A percentile compares a stretch with the other conserved stretches of the same genome.
Evolutionary conservation across 1,140 invertebrate genomes (phyloP).

Genomic region (Antheraea mylitta): DNA sequence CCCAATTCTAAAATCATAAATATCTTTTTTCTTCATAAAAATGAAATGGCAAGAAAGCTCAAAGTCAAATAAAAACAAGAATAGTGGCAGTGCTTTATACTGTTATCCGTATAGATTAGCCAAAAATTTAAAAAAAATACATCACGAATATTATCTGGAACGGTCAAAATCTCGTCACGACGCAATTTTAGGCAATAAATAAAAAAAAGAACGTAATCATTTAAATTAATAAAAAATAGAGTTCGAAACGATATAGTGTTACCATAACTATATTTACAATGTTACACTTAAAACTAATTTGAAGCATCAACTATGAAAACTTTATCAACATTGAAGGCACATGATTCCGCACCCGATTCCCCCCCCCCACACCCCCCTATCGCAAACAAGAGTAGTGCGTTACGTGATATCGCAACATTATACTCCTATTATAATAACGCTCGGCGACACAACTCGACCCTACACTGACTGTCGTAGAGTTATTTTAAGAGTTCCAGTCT

Average conservation of each 20-base stretch:
- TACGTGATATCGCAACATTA: slow-evolving; percentile 27
- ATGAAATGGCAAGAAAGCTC: slow-evolving; percentile 21
- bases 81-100: slow-evolving; percentile 26
- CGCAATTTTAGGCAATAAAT: slow-evolving; percentile 64
- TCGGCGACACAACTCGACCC: too few species aligned
- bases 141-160: neutral
- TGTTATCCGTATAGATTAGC: neutral
- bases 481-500: too few species aligned
- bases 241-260: slow-evolving; percentile 66
- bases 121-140: neutral
- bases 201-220: slow-evolving; percentile 48
- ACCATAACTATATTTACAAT: slow-evolving; percentile 69
- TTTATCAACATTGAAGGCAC: slow-evolving; percentile 77
- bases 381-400: slow-evolving; percentile 32
- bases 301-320: slow-evolving; percentile 77
- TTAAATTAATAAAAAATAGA: slow-evolving; percentile 75
- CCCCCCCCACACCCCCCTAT: slow-evolving; percentile 22
- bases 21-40: too few species aligned
- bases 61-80: slow-evolving; percentile 16
- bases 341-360: slow-evolving; percentile 75
- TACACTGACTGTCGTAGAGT: too few species aligned
- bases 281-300: slow-evolving; percentile 65
- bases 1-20: too few species aligned
- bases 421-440: too few species aligned
- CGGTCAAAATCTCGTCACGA: slow-evolving; percentile 9